Conservation (phyloP, 2,888 invertebrate genomes). For the Syrista parreyssii region DNA sequence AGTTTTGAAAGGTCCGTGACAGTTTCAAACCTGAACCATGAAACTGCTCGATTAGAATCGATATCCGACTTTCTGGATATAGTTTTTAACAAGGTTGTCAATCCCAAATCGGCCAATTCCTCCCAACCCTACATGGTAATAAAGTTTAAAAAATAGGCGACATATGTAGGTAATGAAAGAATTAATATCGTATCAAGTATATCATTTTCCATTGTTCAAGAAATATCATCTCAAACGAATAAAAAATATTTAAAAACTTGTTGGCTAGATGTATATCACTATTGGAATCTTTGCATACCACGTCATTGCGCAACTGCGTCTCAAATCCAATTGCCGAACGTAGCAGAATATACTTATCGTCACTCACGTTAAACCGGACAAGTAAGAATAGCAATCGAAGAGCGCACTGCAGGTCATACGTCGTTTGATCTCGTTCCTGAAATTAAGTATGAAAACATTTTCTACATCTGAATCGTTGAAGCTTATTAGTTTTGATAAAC, state of each 20-base stretch:
- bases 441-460: slow-evolving; percentile 13
- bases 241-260: not conserved
- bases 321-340: slow-evolving; percentile 55
- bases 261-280: not conserved
- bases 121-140: slow-evolving; percentile 77
- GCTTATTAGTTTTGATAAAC: not conserved
- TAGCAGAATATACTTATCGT: slow-evolving; percentile 51
- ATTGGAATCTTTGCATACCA: slow-evolving; percentile 41
- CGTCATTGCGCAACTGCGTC: slow-evolving; percentile 47
- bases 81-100: slow-evolving; percentile 75
- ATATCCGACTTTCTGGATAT: slow-evolving; percentile 74
- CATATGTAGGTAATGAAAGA: not conserved
- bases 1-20: slow-evolving; percentile 48
- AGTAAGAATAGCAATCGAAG: slow-evolving; percentile 48
- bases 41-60: slow-evolving; percentile 69
- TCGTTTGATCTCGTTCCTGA: slow-evolving; percentile 51
- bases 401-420: slow-evolving; percentile 45
- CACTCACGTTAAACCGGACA: slow-evolving; percentile 44
- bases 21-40: slow-evolving; percentile 54
- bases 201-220: not conserved
- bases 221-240: not conserved
- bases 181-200: not conserved
- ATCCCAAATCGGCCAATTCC: slow-evolving; percentile 76
- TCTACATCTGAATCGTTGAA: not conserved
- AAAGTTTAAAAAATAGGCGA: slow-evolving; percentile 30